Evolutionary conservation across 1,140 invertebrate species (phyloP).

Genomic region (Hypsibius dujardini): DNA sequence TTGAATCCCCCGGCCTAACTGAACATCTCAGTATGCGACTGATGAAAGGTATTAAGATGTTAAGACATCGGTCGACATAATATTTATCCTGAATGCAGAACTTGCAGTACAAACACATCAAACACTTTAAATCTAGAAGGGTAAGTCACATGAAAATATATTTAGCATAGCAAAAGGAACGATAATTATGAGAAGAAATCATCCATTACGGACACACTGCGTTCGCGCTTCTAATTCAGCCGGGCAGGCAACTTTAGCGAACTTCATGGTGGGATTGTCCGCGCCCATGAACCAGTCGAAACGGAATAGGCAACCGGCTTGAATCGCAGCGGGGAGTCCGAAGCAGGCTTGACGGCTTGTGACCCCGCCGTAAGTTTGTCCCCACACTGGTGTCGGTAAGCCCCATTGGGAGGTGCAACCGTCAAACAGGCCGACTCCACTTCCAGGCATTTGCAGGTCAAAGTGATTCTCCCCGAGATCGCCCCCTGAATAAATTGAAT

Average conservation of each 20-base stretch:
- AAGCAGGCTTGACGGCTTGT: background rate
- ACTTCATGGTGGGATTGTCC: background rate
- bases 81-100: too few relatives aligned
- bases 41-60: too few relatives aligned
- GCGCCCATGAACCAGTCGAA: slow-evolving; percentile 17
- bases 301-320: slow-evolving; percentile 18
- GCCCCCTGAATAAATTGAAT: too few relatives aligned
- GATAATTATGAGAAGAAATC: too few relatives aligned
- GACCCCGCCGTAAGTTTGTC: slow-evolving; percentile 18
- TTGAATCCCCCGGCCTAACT: too few relatives aligned
- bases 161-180: too few relatives aligned
- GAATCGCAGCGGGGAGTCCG: slow-evolving; percentile 7
- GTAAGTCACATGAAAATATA: too few relatives aligned
- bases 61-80: too few relatives aligned
- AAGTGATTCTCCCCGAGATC: slow-evolving; percentile 22
- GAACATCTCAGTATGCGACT: too few relatives aligned
- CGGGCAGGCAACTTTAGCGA: background rate
- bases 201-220: background rate
- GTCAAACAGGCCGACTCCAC: slow-evolving; percentile 20
- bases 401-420: slow-evolving; percentile 17
- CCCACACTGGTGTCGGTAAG: slow-evolving; percentile 1
- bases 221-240: background rate
- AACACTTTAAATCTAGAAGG: too few relatives aligned
- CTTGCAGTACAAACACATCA: too few relatives aligned
- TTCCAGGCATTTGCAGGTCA: slow-evolving; percentile 22